These are phyloP conservation scores for Artibeus jamaicensis DNA, from an alignment of 2,797 vertebrate species.

Conservation along the genomic window DNA sequence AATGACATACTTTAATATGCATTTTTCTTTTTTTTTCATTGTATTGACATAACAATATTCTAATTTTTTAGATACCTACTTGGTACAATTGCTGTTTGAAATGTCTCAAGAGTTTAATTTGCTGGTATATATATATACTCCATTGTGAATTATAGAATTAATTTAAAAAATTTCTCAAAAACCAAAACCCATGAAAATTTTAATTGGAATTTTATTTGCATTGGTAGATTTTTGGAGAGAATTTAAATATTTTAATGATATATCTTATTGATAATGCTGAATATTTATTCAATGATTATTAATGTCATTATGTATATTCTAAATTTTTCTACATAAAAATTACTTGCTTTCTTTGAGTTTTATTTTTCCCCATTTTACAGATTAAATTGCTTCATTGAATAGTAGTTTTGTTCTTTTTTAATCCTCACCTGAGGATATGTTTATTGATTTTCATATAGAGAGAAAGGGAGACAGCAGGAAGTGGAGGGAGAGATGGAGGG, in stretches of 20 bases:
- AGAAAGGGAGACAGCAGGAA: not conserved
- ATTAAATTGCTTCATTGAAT: not conserved
- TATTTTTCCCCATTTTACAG: not conserved
- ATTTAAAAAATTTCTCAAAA: not conserved
- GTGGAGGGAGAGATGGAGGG: not conserved
- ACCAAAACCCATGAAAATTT: not conserved
- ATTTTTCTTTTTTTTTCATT: not conserved
- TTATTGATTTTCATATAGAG: not conserved
- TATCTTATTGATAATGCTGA: not conserved
- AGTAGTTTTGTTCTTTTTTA: not conserved
- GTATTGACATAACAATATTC: not conserved
- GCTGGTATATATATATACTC: not conserved
- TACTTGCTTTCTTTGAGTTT: not conserved
- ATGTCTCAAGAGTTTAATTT: not conserved
- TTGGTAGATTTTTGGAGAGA: not conserved
- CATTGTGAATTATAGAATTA: not conserved
- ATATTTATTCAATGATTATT: not conserved
- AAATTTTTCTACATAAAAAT: not conserved
- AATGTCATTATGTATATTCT: not conserved
- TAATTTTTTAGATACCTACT: not conserved
- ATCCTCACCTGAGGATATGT: not conserved
- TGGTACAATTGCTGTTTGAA: not conserved
- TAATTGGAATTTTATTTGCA: not conserved
- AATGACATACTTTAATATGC: not conserved
- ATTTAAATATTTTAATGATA: not conserved